A percentile compares a stretch with the other conserved stretches of the same genome.
Conservation (phyloP, 2,113 vertebrate species). For the Hyla sarda region DNA sequence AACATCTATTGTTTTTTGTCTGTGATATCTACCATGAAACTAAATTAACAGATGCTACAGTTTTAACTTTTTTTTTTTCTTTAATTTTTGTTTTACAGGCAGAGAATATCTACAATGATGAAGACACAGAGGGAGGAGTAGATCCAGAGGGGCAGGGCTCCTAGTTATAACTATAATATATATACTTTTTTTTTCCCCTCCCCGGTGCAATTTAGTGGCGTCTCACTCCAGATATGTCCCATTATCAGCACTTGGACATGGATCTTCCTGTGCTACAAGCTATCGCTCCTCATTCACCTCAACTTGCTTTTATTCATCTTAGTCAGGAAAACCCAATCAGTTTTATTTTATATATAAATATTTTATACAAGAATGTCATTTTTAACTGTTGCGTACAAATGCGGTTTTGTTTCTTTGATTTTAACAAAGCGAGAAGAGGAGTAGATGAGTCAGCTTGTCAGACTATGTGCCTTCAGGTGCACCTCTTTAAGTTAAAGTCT, state of each 20-base stretch:
- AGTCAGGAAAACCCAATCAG: neutral
- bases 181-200: conserved; percentile 21
- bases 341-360: conserved; percentile 55
- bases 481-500: conserved; percentile 3
- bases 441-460: neutral
- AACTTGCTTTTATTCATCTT: conserved; percentile 49
- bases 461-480: conserved; percentile 30
- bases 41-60: neutral
- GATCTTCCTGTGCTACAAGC: conserved; percentile 19
- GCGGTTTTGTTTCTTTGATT: neutral
- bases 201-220: neutral
- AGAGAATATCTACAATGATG: conserved; percentile 98
- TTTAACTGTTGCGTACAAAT: conserved; percentile 8
- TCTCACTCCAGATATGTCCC: conserved; percentile 34
- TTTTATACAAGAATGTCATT: conserved; percentile 46
- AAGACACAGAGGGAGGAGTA: conserved; percentile 93
- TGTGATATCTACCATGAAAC: neutral
- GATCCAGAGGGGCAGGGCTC: conserved; percentile 91
- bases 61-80: neutral
- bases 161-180: conserved; percentile 69
- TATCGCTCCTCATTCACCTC: conserved; percentile 4
- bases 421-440: conserved; percentile 43
- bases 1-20: neutral
- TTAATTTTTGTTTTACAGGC: conserved; percentile 77
- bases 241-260: conserved; percentile 54